Evolutionary conservation across 2,888 invertebrate species (phyloP).

Genomic region (Scaptomyza caliginosa): DNA sequence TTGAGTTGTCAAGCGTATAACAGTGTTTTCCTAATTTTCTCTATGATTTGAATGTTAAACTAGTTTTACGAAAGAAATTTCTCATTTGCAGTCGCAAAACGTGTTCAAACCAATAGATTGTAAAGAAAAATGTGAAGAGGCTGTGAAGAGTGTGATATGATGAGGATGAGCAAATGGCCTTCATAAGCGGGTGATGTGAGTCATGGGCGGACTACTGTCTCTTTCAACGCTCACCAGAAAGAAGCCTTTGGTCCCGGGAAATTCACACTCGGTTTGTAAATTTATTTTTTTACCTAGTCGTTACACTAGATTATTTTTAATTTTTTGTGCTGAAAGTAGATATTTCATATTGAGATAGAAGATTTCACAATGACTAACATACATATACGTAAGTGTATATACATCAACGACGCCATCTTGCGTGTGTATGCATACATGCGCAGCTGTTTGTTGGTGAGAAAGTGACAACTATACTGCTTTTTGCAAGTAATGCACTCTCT

Average conservation of each 20-base stretch:
- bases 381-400: slow-evolving; percentile 24
- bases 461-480: slow-evolving; percentile 11
- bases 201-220: slow-evolving; percentile 62
- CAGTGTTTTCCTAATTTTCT: slow-evolving; percentile 37
- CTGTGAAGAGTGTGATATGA: slow-evolving; percentile 72
- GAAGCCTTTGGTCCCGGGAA: slow-evolving; percentile 63
- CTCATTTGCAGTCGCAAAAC: slow-evolving; percentile 84
- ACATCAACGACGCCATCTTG: slow-evolving; percentile 56
- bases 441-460: slow-evolving; percentile 15
- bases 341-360: slow-evolving; percentile 21
- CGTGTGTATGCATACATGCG: slow-evolving; percentile 23
- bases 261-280: slow-evolving; percentile 78
- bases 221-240: slow-evolving; percentile 54
- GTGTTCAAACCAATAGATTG: slow-evolving; percentile 66
- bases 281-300: slow-evolving; percentile 49
- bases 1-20: slow-evolving; percentile 23
- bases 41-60: slow-evolving; percentile 57
- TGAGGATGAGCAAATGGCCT: slow-evolving; percentile 63
- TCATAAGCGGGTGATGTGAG: slow-evolving; percentile 59
- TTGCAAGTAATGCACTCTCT: slow-evolving; percentile 1
- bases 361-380: slow-evolving; percentile 22
- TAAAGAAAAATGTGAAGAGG: slow-evolving; percentile 72
- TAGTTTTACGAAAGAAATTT: slow-evolving; percentile 83
- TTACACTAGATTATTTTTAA: slow-evolving; percentile 22
- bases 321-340: slow-evolving; percentile 19